Evolutionary conservation across 2,888 invertebrate species (phyloP), one percentile per base, ranked within the genome.

Genomic region (Mayetiola destructor): DNA sequence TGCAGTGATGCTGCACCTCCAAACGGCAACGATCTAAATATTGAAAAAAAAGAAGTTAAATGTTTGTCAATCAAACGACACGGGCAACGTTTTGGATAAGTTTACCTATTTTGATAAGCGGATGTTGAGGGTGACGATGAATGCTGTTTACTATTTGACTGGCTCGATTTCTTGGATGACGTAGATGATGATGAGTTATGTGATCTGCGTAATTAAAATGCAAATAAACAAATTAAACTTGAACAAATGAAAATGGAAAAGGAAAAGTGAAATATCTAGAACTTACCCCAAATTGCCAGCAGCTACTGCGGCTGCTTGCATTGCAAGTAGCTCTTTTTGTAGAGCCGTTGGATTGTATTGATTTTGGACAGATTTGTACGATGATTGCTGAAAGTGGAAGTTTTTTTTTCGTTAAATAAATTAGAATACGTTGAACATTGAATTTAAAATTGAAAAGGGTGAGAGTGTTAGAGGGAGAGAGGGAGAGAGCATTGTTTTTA

Each of bases 241-340:
- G 27, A 48, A n/a, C 14, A 48, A 48, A 39, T 37, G 40, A 36
- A 48, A 48, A 58, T 54, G 32, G n/a, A n/a, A n/a, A n/a, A n/a
- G n/a, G n/a, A n/a, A n/a, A 36, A 32, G 30, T 1, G n/a, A n/a
- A 20, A n/a, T 42, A 10, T 21, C 23, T 10, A 37, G 5, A 27
- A 48, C 48, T 27, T 27, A 48, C 48, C 37, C 48, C 29, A 48
- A 56, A 55, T 42, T 40, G 12, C 57, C 57, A 63, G 62, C 62
- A 55, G 63, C 8, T 65, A 70, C 71, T 20, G 72, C 72, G 30
- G 69, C 72, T 14, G 68, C 71, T 64, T 73, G 72, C 72, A 73
- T 73, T 57, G 73, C 73, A 59, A 73, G 62, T 56, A 73, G 62
- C 62, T 73, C 73, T 63, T 73, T 73, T 61, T 73, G 73, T 61